Base-by-base conservation (phyloP, 2,888 invertebrate species). In the Eupithecia subfuscata region DNA sequence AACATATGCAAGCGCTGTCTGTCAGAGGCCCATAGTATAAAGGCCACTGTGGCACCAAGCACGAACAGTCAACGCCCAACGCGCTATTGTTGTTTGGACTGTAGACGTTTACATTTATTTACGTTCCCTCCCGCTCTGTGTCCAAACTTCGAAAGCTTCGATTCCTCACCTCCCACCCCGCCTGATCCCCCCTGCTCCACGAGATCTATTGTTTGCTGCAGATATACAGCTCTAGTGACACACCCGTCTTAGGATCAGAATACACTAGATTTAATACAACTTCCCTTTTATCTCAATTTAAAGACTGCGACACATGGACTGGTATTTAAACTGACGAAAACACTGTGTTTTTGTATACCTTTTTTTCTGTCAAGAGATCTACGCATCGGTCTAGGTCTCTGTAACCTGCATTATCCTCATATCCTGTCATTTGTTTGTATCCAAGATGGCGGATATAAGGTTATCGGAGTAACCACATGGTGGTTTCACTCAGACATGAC, bases 31-130 rank as follows among this genome's bases (percentile, higher is more conserved):
- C 22, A 56, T 56, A 22, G 48, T 22, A 48, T 16, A n/a, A 60
- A 25, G 11, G n/a, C 60, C 60, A 25, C 14, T 25, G 22, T 25
- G 6, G 25, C 25, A 56, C 22, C 56, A 56, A 56, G 56, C 56
- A 60, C 60, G 60, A 60, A 56, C 22, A 14, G 25, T 60, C 25
- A 22, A 56, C 22, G 22, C 25, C 12, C 22, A 60, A 60, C 25
- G 25, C 60, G 60, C 60, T 60, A 14, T 60, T 25, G 25, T 60
- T 60, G 79, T 80, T 82, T 85, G 84, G 82, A 84, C 85, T 83
- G 82, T 79, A 79, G 82, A 81, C 83, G 82, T 81, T 86, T 84
- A 86, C 83, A 84, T 86, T 87, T 87, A 86, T 88, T 87, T 87
- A 83, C 83, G 79, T 83, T 78, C 76, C 73, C 79, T 77, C 81